Percentiles rank a stretch among this genome's conserved stretches.
Evolutionary conservation across 2,888 invertebrate species (phyloP).

Genomic region (Heteromyza rotundicornis): DNA sequence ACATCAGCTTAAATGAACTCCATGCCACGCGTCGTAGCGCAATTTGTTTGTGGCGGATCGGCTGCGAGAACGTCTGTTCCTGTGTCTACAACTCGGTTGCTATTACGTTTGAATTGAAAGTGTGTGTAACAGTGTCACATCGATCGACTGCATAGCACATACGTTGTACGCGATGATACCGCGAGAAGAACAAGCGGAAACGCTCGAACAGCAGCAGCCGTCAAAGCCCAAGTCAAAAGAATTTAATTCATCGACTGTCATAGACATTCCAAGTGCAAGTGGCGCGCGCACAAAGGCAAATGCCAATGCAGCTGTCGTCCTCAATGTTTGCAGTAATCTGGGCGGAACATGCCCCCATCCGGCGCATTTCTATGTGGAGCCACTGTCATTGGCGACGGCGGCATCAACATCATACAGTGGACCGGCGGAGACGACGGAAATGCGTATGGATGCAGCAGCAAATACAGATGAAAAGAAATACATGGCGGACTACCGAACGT

Average conservation of each 20-base stretch:
- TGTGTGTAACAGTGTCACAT: neutral
- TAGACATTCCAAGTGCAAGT: slow-evolving; percentile 46
- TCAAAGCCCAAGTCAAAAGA: slow-evolving; percentile 32
- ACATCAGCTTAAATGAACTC: too few species aligned
- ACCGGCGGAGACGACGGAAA: neutral
- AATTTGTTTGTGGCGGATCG: neutral
- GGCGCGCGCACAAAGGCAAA: slow-evolving; percentile 8
- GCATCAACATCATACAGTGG: neutral
- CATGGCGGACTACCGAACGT: slow-evolving; percentile 92
- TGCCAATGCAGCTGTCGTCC: slow-evolving; percentile 25
- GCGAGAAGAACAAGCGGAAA: slow-evolving; percentile 32
- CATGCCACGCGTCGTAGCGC: neutral
- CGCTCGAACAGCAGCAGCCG: slow-evolving; percentile 23
- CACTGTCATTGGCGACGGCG: neutral
- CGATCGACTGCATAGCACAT: neutral
- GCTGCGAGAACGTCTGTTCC: neutral
- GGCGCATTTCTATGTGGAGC: neutral
- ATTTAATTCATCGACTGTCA: slow-evolving; percentile 40
- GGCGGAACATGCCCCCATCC: neutral
- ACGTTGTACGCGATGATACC: slow-evolving; percentile 34
- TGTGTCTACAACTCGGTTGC: neutral
- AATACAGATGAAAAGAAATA: slow-evolving; percentile 65
- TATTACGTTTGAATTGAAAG: neutral
- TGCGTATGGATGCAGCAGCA: slow-evolving; percentile 5
- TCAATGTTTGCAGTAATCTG: slow-evolving; percentile 29